Evolutionary conservation across 2,797 vertebrate species (phyloP).

Genomic region (Thunnus albacares): DNA sequence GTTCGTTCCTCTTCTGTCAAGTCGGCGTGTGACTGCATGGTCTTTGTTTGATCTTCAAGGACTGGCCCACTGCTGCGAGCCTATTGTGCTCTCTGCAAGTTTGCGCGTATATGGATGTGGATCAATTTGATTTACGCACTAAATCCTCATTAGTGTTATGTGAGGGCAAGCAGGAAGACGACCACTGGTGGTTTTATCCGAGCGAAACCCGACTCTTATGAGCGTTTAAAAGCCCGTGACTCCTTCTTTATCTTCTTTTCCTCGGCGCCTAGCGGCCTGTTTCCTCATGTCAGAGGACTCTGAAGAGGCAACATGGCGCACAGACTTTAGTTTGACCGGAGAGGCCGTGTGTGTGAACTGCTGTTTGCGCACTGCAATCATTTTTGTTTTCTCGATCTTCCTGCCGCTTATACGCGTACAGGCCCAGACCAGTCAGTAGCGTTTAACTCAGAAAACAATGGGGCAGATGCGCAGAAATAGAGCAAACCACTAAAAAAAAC

Average conservation of each 20-base stretch:
- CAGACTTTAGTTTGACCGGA: conserved; percentile 60
- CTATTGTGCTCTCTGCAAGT: conserved; percentile 47
- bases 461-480: background rate
- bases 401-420: background rate
- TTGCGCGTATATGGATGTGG: conserved; percentile 26
- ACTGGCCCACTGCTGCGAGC: conserved; percentile 56
- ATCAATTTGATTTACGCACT: conserved; percentile 2
- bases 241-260: conserved; percentile 17
- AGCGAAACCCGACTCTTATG: background rate
- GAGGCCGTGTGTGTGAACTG: conserved; percentile 53
- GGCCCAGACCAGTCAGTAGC: background rate
- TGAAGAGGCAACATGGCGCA: conserved; percentile 81
- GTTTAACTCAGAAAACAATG: conserved; percentile 12
- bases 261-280: conserved; percentile 71
- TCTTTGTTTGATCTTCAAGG: conserved; percentile 70
- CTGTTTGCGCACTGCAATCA: conserved; percentile 38
- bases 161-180: background rate
- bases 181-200: conserved; percentile 10
- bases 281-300: conserved; percentile 71
- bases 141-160: background rate
- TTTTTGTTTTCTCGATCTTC: conserved; percentile 18
- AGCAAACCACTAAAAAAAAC: background rate
- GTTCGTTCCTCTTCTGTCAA: conserved; percentile 34
- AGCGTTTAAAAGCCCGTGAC: background rate
- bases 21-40: conserved; percentile 22